Evolutionary conservation across 2,797 vertebrate genomes (phyloP), one percentile per base, ranked within the genome.

Genomic region (Coregonus suidteri): DNA sequence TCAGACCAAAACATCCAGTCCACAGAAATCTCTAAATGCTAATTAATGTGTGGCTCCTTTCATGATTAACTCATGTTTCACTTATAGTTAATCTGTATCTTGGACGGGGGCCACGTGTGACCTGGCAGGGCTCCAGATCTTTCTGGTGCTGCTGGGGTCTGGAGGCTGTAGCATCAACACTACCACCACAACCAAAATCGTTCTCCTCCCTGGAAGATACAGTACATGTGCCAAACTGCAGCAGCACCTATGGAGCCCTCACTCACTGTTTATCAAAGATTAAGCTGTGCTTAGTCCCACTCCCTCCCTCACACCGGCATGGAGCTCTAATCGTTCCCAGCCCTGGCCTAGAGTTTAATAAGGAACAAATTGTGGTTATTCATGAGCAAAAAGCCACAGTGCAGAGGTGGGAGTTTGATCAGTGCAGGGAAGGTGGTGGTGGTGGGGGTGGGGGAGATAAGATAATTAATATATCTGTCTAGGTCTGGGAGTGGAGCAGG

Each of bases 1-100:
- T 66, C 75, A 78, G 73, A 77, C 67, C 79, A 84, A 88, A 89
- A 84, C 76, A 84, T 81, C 67, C 75, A 82, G 80, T 88, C 82
- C 84, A 79, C 79, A 86, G 76, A 87, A n/a, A 89, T 70, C 79
- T 82, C 84, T 88, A 88, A 92, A 87, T 85, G 89, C 83, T 85
- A 87, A 87, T 91, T 90, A 91, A 93, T 93, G 85, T 85, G 90
- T 82, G 89, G 89, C 87, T 91, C 89, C 85, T 86, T 91, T 85
- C 79, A 88, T 84, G 82, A 92, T 93, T 93, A 93, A 90, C 90
- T 92, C 87, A 88, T 91, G 88, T 91, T 90, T 88, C 78, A 84
- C 88, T 91, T 92, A 91, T 90, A 91, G 88, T 90, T 92, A 90
- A 91, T 93, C 91, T 89, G 90, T 87, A 86, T 88, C 82, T 91